Evolutionary conservation across 1,140 invertebrate species (phyloP).

Genomic region (Centruroides vittatus): DNA sequence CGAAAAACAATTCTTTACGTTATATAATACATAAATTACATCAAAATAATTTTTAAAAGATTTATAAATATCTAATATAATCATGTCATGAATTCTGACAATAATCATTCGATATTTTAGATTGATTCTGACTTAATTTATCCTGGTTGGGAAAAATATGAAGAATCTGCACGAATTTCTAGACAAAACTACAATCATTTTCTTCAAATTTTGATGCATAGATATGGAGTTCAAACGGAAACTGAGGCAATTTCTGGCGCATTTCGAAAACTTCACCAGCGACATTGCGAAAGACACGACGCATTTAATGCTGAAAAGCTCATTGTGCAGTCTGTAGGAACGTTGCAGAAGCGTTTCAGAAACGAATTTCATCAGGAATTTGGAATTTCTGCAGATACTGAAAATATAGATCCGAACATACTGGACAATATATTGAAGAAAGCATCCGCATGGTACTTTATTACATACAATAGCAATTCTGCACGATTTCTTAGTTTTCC

Average conservation of each 20-base stretch:
- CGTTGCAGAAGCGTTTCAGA: background rate
- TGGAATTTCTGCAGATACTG: background rate
- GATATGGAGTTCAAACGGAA: conserved; percentile 9
- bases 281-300: conserved; percentile 5
- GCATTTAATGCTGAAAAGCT: conserved; percentile 5
- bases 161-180: conserved; percentile 4
- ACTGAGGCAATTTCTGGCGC: conserved; percentile 8
- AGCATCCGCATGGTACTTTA: conserved; percentile 12
- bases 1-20: no score
- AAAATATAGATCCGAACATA: background rate
- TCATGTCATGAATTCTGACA: background rate
- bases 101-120: background rate
- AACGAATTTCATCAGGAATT: conserved; percentile 12
- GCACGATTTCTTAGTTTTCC: conserved; percentile 10
- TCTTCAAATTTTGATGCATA: conserved; percentile 3
- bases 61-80: no score
- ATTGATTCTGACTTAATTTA: conserved; percentile 9
- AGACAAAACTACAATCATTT: conserved; percentile 5
- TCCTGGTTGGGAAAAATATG: conserved; percentile 16
- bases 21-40: no score
- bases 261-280: conserved; percentile 4
- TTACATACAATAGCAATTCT: conserved; percentile 2
- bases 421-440: conserved; percentile 1
- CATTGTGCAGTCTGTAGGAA: conserved; percentile 1
- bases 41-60: no score